Base-by-base conservation (phyloP, 1,140 invertebrate species). In the Drosophila eugracilis region DNA sequence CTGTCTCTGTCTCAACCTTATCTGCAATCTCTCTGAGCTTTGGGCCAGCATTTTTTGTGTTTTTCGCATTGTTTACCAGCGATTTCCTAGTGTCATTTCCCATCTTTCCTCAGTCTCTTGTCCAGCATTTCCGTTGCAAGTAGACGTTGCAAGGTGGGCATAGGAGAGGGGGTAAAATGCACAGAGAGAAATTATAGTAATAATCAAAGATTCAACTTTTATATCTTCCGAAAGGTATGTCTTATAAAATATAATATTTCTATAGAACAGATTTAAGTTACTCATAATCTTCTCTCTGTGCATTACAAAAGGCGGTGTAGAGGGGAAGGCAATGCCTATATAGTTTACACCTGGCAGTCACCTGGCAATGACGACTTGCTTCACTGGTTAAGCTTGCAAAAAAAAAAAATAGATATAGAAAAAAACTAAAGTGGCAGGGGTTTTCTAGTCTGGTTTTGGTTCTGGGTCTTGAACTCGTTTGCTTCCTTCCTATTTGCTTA, bases 81-180 rank as follows among this genome's bases (percentile, higher is more conserved):
- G 78, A 86, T 86, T 86, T 86, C 83, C 83, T 89, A 86, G 83
- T 86, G 83, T 83, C 83, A 89, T 89, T 86, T 86, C 83, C 78
- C 83, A 57, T 34, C 48, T 50, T 50, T 60, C 21, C 24, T 28
- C 59, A 12, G 47, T 37, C 14, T 42, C 36, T 50, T 39, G 66
- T 70, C 65, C 50, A 41, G 66, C 66, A 57, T 57, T 70, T 70
- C 66, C 66, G 66, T 70, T 21, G 50, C 39, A 30, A 44, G 22
- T 48, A 14, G 32, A 14, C 7, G 5, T 17, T 12, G 9, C 7
- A 15, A 22, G 14, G 15, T 14, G 12, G 55, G 10, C 5, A 1
- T 1, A 9, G 3, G 10, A 47, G 19, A 14, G 15, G 36, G 36
- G 5, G 28, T 30, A 12, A 12, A 24, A 58, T 32, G n/a, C 5